A percentile compares a stretch with the other conserved stretches of the same genome.
Conservation (phyloP, 1,140 invertebrate genomes). For the Ectropis grisescens region DNA sequence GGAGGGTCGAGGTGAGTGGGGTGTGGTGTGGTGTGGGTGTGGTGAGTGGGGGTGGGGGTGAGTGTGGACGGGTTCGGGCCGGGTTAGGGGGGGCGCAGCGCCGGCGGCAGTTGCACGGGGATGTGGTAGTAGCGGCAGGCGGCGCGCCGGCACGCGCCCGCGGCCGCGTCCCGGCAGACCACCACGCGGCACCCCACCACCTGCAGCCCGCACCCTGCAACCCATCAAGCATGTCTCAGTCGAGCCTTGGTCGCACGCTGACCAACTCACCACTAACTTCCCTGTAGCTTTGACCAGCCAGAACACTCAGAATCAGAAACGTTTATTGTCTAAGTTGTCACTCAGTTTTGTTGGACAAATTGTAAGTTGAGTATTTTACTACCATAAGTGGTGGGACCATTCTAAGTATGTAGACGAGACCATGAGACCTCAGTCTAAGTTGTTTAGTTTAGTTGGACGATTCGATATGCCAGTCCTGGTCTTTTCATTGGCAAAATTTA, state of each 20-base stretch:
- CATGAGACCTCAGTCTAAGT: no score
- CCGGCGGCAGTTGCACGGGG: conserved; percentile 85
- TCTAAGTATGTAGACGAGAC: no score
- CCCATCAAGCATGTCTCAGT: conserved; percentile 10
- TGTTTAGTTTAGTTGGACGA: no score
- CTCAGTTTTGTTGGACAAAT: no score
- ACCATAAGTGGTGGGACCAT: no score
- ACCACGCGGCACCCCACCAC: conserved; percentile 93
- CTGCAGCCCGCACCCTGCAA: conserved; percentile 90
- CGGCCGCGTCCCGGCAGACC: conserved; percentile 93
- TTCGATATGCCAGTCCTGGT: no score
- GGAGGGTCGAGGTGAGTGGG: conserved; percentile 25
- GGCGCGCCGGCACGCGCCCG: conserved; percentile 89
- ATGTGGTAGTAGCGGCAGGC: conserved; percentile 96
- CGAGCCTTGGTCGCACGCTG: not conserved
- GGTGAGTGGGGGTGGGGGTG: conserved; percentile 55
- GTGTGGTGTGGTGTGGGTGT: conserved; percentile 47
- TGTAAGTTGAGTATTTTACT: no score
- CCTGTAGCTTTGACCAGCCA: no score
- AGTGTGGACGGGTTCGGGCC: conserved; percentile 55
- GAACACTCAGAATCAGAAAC: no score
- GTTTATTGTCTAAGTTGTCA: no score
- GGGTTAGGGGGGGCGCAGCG: conserved; percentile 65
- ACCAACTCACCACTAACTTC: not conserved
- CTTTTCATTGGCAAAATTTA: no score